Evolutionary conservation across 2,888 invertebrate genomes (phyloP).

Genomic region (Eustalomyia histrio): DNA sequence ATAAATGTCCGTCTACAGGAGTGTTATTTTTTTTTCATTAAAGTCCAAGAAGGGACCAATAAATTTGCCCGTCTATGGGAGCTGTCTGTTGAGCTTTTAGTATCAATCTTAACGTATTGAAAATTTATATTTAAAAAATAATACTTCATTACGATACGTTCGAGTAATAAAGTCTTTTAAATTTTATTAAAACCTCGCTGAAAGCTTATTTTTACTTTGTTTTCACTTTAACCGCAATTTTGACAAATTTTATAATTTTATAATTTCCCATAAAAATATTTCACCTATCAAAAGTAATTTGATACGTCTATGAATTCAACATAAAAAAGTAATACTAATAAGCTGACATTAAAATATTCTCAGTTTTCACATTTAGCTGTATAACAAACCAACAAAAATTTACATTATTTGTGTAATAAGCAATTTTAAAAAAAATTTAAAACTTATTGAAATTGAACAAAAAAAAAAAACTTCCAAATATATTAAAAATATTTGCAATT

Average conservation of each 20-base stretch:
- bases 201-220: not conserved
- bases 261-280: too few relatives aligned
- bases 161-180: too few relatives aligned
- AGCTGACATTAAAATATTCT: not conserved
- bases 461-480: not conserved
- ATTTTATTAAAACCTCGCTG: too few relatives aligned
- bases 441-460: not conserved
- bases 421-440: not conserved
- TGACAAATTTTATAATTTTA: not conserved
- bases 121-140: too few relatives aligned
- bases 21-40: too few relatives aligned
- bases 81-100: too few relatives aligned
- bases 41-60: too few relatives aligned
- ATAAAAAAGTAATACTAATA: not conserved
- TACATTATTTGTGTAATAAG: not conserved
- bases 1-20: too few relatives aligned
- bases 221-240: not conserved
- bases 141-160: too few relatives aligned
- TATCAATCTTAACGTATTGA: too few relatives aligned
- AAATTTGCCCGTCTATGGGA: too few relatives aligned
- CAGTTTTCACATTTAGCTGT: too few relatives aligned
- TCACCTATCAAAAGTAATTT: not conserved
- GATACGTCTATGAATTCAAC: not conserved
- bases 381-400: not conserved
- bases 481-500: not conserved